Evolutionary conservation across 2,113 vertebrate genomes (phyloP).

Genomic region (Capreolus pygargus): DNA sequence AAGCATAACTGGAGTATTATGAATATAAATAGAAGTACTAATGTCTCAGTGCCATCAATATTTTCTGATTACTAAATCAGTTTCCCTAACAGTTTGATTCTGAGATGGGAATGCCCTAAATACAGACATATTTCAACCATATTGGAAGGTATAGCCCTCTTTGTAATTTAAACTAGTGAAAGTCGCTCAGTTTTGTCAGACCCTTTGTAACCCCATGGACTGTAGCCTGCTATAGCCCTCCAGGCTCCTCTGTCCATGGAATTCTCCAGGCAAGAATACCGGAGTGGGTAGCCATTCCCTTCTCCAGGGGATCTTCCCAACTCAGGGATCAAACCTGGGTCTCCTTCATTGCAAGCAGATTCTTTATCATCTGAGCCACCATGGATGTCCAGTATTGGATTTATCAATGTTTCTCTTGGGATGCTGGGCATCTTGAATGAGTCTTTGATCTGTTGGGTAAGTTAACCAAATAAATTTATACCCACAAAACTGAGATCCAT

Average conservation of each 20-base stretch:
- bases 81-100: constrained; percentile 35
- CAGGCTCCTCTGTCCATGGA: background rate
- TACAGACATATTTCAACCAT: background rate
- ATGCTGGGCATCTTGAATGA: background rate
- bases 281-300: background rate
- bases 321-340: background rate
- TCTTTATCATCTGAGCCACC: background rate
- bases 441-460: constrained; percentile 11
- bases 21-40: constrained; percentile 3
- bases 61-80: constrained; percentile 19
- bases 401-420: background rate
- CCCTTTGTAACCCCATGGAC: background rate
- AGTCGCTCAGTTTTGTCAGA: background rate
- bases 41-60: constrained; percentile 1
- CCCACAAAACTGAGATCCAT: background rate
- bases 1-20: constrained; percentile 11
- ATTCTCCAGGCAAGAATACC: background rate
- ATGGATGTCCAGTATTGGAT: background rate
- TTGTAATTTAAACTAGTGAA: constrained; percentile 22
- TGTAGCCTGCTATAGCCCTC: background rate
- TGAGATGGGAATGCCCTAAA: background rate
- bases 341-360: background rate
- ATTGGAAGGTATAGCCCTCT: background rate
- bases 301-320: background rate
- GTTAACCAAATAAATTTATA: constrained; percentile 1